phyloP scores from a whole-genome alignment of 2,888 invertebrate species.

The Chaetoderma sp. region DNA sequence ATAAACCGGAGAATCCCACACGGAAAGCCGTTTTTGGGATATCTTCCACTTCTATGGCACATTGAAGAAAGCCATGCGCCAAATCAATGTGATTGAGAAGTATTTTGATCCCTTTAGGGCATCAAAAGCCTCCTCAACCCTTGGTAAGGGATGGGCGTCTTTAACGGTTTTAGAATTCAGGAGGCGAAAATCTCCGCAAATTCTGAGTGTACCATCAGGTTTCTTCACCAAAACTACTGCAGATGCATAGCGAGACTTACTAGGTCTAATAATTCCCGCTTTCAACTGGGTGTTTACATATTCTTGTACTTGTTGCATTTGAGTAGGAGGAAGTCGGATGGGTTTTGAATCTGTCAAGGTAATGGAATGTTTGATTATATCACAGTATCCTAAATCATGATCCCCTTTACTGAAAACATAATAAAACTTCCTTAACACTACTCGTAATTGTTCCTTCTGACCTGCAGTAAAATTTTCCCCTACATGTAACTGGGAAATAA shows the following conservation, averaged over 20 bases:
- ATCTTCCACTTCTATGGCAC: slow-evolving; percentile 37
- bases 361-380: no score
- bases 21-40: slow-evolving; percentile 42
- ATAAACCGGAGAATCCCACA: slow-evolving; percentile 33
- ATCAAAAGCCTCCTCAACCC: slow-evolving; percentile 44
- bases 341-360: not conserved
- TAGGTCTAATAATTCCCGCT: slow-evolving; percentile 16
- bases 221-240: slow-evolving; percentile 43
- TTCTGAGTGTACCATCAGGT: slow-evolving; percentile 28
- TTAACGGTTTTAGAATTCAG: slow-evolving; percentile 42
- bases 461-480: no score
- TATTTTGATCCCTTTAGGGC: slow-evolving; percentile 32
- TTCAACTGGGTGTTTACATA: slow-evolving; percentile 20
- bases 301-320: slow-evolving; percentile 28
- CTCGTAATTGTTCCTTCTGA: no score
- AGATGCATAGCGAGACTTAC: slow-evolving; percentile 35
- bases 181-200: slow-evolving; percentile 44
- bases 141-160: slow-evolving; percentile 44
- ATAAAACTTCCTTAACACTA: no score
- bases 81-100: slow-evolving; percentile 44
- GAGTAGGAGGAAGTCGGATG: slow-evolving; percentile 18
- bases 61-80: slow-evolving; percentile 43
- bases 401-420: no score
- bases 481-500: no score
- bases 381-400: no score